These are phyloP conservation scores for Cochlearius cochlearius DNA, from an alignment of 2,113 vertebrate genomes.

Conservation along the genomic window DNA sequence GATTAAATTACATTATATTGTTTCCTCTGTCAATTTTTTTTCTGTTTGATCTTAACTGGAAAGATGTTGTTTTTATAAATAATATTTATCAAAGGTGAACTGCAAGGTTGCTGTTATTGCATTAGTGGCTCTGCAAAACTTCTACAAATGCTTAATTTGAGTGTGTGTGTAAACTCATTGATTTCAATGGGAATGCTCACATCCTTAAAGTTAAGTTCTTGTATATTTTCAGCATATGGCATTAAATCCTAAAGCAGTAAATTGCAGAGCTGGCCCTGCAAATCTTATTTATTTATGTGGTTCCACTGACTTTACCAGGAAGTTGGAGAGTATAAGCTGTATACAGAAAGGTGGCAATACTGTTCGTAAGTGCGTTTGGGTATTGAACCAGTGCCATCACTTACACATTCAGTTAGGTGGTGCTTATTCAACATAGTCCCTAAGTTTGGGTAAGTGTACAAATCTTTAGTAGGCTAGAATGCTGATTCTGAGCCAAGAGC, in stretches of 20 bases:
- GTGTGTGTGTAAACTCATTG: neutral
- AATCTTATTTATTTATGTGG: neutral
- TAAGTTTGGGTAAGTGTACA: neutral
- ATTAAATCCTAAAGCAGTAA: slow-evolving; percentile 14
- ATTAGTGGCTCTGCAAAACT: neutral
- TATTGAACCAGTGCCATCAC: neutral
- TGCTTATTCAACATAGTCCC: neutral
- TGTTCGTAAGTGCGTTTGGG: neutral
- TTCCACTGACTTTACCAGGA: slow-evolving; percentile 33
- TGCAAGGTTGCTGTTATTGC: slow-evolving; percentile 60
- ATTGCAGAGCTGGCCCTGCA: slow-evolving; percentile 12
- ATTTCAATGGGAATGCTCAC: neutral
- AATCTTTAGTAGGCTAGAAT: neutral
- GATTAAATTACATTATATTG: slow-evolving; percentile 17
- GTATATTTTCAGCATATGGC: neutral
- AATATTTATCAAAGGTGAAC: slow-evolving; percentile 75
- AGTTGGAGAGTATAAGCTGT: neutral
- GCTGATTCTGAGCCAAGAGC: neutral
- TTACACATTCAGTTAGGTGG: neutral
- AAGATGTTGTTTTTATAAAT: slow-evolving; percentile 62
- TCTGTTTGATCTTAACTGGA: slow-evolving; percentile 59
- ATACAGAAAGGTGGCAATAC: neutral
- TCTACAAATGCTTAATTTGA: neutral
- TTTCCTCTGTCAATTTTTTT: slow-evolving; percentile 31
- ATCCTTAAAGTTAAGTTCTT: neutral